Evolutionary conservation across 2,888 invertebrate genomes (phyloP).

Genomic region (Dicyrtoma fusca): DNA sequence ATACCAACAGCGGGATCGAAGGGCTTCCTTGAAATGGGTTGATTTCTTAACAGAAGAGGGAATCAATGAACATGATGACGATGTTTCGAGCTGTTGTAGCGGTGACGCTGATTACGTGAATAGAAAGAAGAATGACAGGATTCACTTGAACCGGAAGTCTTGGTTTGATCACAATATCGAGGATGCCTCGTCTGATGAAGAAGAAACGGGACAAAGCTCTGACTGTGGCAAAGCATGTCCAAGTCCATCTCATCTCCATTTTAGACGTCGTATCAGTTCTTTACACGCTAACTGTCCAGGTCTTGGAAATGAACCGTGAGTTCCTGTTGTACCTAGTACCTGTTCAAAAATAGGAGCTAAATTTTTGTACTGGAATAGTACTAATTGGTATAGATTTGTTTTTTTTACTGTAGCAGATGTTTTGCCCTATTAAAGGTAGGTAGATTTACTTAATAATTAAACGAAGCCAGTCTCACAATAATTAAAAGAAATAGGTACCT

Average conservation of each 20-base stretch:
- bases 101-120: conserved; percentile 2
- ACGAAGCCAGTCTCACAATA: too few species aligned
- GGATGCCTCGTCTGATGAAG: conserved; percentile 13
- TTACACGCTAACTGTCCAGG: conserved; percentile 13
- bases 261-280: conserved; percentile 10
- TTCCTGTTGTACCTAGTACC: too few species aligned
- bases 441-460: too few species aligned
- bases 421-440: too few species aligned
- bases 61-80: conserved; percentile 34
- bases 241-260: conserved; percentile 19
- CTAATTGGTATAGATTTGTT: too few species aligned
- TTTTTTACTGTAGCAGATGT: too few species aligned
- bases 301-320: conserved; percentile 6
- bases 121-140: not conserved
- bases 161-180: conserved; percentile 23
- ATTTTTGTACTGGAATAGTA: too few species aligned
- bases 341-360: too few species aligned
- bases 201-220: conserved; percentile 18
- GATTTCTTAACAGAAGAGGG: conserved; percentile 46
- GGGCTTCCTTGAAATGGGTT: conserved; percentile 45
- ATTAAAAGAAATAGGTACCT: too few species aligned
- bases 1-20: conserved; percentile 32
- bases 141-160: conserved; percentile 14
- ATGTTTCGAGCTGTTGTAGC: conserved; percentile 21
- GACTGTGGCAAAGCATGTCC: conserved; percentile 22